Evolutionary conservation across 2,113 vertebrate species (phyloP), one percentile per base, ranked within the genome.

Genomic region (Illadopsis cleaveri): DNA sequence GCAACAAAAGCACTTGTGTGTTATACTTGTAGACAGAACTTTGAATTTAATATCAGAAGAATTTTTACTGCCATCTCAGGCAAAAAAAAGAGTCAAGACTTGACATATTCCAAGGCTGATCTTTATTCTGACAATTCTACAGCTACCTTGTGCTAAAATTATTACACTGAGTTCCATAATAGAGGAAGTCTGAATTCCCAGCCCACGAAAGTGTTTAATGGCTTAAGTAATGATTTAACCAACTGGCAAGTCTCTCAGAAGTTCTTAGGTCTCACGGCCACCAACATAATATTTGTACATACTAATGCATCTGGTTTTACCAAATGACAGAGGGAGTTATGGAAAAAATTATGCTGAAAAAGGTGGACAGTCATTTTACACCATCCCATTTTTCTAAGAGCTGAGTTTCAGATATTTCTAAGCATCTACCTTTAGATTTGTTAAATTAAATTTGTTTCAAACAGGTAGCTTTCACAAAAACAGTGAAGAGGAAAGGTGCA

Each of bases 21-120:
- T 70, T 70, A 19, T 12, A 33, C 9, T 17, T 71, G 19, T 0
- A 69, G 15, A 44, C 6, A 66, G 20, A 60, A 14, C 62, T 57
- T 70, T 35, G 19, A 58, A 7, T 90, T 62, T 64, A 45, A 42
- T 31, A 9, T 80, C n/a, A 42, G 30, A 77, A 72, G 14, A 31
- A 64, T 35, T 82, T 40, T 69, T 81, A 50, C 10, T 17, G 11
- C 8, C 53, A 57, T 18, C 15, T 77, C 15, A 44, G 28, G 64
- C 5, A 78, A 91, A 86, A 35, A n/a, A 61, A 33, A 50, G 17
- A n/a, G 7, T 5, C 31, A 90, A 64, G 27, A 45, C 2, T n/a
- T 47, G 5, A 20, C 5, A 42, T 31, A 13, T 82, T 19, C 22
- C 33, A 65, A 50, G 31, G 14, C 7, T 0, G 0, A 23, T 42